These are phyloP conservation scores for Drosophila imparisetae DNA, from an alignment of 2,888 invertebrate species.

Conservation along the genomic window DNA sequence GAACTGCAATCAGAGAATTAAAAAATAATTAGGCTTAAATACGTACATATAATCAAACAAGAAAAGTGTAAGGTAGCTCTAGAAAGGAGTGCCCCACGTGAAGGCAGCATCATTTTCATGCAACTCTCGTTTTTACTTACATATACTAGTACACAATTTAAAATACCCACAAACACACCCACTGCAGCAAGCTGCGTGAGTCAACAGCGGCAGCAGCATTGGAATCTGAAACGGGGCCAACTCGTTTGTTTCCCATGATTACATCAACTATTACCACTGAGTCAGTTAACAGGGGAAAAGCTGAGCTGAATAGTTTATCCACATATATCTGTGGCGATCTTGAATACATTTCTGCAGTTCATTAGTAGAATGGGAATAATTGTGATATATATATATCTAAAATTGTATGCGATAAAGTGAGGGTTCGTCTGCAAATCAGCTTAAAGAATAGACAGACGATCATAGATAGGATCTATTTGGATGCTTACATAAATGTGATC, in stretches of 20 bases:
- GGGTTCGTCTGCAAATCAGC: not conserved
- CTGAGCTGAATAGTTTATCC: not conserved
- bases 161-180: conserved; percentile 3
- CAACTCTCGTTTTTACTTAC: not conserved
- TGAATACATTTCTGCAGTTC: not conserved
- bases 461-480: not conserved
- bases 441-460: not conserved
- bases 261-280: not conserved
- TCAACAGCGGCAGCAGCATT: not conserved
- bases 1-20: conserved; percentile 87
- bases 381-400: not conserved
- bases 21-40: not conserved
- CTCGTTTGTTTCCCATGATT: not conserved
- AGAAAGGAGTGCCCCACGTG: not conserved
- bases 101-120: not conserved
- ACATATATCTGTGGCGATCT: not conserved
- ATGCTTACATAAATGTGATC: not conserved
- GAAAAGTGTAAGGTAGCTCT: not conserved
- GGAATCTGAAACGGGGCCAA: conserved; percentile 1
- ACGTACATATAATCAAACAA: not conserved
- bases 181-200: not conserved
- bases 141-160: not conserved
- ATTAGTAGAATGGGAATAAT: not conserved
- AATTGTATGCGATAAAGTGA: not conserved
- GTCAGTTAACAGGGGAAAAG: not conserved